Evolutionary conservation across 1,140 invertebrate species (phyloP), one percentile per base, ranked within the genome.

Genomic region (Tetragnatha versicolor): DNA sequence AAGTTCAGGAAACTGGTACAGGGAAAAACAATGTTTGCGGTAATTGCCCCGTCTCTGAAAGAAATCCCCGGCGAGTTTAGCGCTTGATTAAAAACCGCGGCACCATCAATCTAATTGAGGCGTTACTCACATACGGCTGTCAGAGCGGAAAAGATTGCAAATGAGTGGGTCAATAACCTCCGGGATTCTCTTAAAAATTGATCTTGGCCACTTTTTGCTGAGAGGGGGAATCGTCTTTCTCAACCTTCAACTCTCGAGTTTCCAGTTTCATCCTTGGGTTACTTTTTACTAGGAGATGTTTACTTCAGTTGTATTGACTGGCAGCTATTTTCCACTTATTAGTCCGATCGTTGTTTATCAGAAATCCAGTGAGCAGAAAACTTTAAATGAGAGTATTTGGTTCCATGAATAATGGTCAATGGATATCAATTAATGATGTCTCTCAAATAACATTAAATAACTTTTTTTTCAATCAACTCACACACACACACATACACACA

Each of bases 161-260:
- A 39, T 51, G 31, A 35, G 25, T n/a, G 53, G 68, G 68, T 72
- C 29, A 42, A 72, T 58, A 58, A 72, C 49, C 68, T 72, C 68
- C 14, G 12, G 20, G 10, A 72, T 42, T 47, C 22, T 37, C 39
- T 14, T 42, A 25, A 66, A 42, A 47, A 29, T n/a, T 47, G 25
- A 31, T n/a, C 55, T 66, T 29, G 17, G 20, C 9, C 31, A 17
- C 14, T 49, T 20, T 66, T 65, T 45, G 27, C 25, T 63, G 14
- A 4, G 0, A n/a, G 3, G 42, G 14, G 3, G 49, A 25, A 42
- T 31, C 17, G 10, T 37, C n/a, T n/a, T n/a, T n/a, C 55, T 58
- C 14, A 1, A 33, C 27, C 29, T 33, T 33, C 35, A 58, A 35
- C 55, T 31, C n/a, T n/a, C 10, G 55, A 10, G 1, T 33, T 31